phyloP scores from a whole-genome alignment of 2,113 vertebrate genomes.

The Dendropsophus ebraccatus region DNA sequence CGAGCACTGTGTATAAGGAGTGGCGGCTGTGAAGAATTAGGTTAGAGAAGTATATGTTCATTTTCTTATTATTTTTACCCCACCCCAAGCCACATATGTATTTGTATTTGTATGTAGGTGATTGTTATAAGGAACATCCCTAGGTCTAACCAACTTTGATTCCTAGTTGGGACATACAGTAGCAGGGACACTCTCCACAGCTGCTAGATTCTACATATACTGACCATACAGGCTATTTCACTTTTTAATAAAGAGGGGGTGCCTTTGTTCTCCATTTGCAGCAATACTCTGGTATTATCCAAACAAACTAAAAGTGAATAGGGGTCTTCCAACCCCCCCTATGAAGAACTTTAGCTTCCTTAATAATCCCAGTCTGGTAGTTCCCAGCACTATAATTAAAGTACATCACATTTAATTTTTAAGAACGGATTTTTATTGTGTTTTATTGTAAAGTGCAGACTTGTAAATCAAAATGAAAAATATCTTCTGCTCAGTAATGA shows the following conservation, averaged over 20 bases:
- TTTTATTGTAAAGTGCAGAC: constrained; percentile 3
- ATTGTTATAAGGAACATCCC: no score
- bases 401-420: neutral
- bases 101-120: no score
- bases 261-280: neutral
- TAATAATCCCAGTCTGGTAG: neutral
- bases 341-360: neutral
- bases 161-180: no score
- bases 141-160: no score
- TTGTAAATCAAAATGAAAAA: constrained; percentile 12
- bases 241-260: neutral
- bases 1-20: no score
- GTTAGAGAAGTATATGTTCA: no score
- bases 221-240: no score
- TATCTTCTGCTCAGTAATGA: neutral
- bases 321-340: neutral
- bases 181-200: no score
- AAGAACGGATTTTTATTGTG: constrained; percentile 3
- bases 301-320: neutral
- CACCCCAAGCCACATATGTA: no score
- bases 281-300: neutral
- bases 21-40: no score
- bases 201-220: no score
- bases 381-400: neutral
- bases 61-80: no score